Evolutionary conservation across 2,113 vertebrate genomes (phyloP).

Genomic region (Rissa tridactyla): DNA sequence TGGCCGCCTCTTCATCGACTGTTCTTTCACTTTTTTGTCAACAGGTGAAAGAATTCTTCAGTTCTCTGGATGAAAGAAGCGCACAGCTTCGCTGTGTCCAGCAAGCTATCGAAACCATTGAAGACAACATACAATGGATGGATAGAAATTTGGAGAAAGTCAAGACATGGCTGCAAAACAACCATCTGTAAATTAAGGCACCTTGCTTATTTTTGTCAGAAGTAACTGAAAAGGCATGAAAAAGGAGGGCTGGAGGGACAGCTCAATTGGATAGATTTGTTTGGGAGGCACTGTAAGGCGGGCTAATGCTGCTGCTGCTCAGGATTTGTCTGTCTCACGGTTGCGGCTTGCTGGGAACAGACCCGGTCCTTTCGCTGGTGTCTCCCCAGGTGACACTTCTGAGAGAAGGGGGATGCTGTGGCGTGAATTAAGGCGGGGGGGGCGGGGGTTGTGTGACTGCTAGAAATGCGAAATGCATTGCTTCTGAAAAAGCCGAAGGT

Average conservation of each 20-base stretch:
- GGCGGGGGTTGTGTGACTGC: too few species aligned
- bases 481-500: background rate
- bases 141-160: too few species aligned
- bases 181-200: too few species aligned
- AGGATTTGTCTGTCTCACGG: background rate
- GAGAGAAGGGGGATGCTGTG: background rate
- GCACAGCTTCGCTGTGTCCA: constrained; percentile 83
- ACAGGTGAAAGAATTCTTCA: constrained; percentile 85
- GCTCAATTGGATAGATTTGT: too few species aligned
- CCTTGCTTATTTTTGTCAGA: too few species aligned
- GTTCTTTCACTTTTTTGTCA: background rate
- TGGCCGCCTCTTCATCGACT: background rate
- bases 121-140: constrained; percentile 89
- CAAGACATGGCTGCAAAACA: too few species aligned
- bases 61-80: constrained; percentile 80
- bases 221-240: too few species aligned
- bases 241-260: too few species aligned
- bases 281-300: constrained; percentile 37
- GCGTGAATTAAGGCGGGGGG: rapidly evolving
- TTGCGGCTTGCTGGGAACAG: background rate
- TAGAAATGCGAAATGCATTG: background rate
- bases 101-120: constrained; percentile 83
- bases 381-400: background rate
- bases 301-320: too few species aligned
- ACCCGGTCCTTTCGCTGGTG: rapidly evolving